Percentiles rank a stretch among this genome's conserved stretches.
These are phyloP conservation scores for Etia nguti DNA, from an alignment of 2,113 vertebrate species.

Conservation along the genomic window DNA sequence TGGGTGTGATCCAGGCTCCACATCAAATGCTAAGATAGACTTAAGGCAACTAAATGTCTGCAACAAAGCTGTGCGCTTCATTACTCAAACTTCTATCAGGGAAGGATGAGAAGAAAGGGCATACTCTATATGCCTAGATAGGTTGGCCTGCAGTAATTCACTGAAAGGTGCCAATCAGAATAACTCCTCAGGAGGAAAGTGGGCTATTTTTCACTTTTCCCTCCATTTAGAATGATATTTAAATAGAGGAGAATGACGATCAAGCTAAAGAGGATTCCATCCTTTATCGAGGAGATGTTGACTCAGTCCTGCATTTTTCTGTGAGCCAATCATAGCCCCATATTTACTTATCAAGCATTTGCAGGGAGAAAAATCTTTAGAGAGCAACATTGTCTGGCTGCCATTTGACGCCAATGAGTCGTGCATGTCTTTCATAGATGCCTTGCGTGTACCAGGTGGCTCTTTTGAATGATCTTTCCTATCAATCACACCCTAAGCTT, in stretches of 20 bases:
- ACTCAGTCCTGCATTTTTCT: conserved; percentile 10
- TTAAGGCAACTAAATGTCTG: conserved; percentile 38
- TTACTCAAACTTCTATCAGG: conserved; percentile 39
- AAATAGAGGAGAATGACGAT: neutral
- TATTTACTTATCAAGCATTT: conserved; percentile 17
- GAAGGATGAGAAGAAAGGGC: conserved; percentile 25
- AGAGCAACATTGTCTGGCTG: conserved; percentile 8
- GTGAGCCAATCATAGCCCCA: neutral
- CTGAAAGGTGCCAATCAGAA: conserved; percentile 15
- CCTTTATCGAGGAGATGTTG: neutral
- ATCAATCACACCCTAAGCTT: conserved; percentile 15
- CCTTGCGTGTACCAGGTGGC: conserved; percentile 35
- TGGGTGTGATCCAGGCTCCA: conserved; percentile 46
- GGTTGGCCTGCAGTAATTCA: conserved; percentile 31
- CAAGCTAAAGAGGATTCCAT: neutral
- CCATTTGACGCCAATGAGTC: conserved; percentile 8
- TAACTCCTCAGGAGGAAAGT: conserved; percentile 4
- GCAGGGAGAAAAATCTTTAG: neutral
- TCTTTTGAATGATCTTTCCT: conserved; percentile 12
- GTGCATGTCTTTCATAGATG: conserved; percentile 26
- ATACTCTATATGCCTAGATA: neutral
- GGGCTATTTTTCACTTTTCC: neutral
- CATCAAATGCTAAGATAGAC: conserved; percentile 60
- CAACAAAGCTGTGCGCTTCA: conserved; percentile 54
- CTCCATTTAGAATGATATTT: neutral